Conservation (phyloP, 2,113 vertebrate species). For the Leptobrachium ailaonicum region DNA sequence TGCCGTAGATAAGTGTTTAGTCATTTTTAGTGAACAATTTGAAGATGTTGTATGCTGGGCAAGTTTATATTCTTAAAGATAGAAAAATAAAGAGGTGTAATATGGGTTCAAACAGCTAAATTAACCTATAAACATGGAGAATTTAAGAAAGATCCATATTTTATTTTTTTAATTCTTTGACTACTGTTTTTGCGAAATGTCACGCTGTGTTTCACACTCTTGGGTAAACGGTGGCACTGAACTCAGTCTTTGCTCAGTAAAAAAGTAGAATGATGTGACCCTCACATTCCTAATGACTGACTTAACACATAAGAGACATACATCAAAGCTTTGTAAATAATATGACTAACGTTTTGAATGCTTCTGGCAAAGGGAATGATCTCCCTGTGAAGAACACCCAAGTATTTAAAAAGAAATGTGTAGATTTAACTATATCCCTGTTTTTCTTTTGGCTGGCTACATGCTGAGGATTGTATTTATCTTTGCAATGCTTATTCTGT, state of each 20-base stretch:
- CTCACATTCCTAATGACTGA: slow-evolving; percentile 73
- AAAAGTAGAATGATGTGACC: slow-evolving; percentile 71
- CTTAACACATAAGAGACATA: slow-evolving; percentile 71
- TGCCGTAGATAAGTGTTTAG: no score
- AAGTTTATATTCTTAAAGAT: no score
- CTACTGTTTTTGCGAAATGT: slow-evolving; percentile 33
- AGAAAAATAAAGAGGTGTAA: no score
- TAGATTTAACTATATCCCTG: slow-evolving; percentile 76
- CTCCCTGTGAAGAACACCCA: slow-evolving; percentile 77
- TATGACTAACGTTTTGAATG: slow-evolving; percentile 74
- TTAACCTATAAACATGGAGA: no score
- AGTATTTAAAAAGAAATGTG: slow-evolving; percentile 76
- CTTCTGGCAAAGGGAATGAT: slow-evolving; percentile 63
- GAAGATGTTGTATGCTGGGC: no score
- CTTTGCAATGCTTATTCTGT: slow-evolving; percentile 67
- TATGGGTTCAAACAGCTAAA: no score
- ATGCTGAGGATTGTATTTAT: slow-evolving; percentile 78
- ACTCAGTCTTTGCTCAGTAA: slow-evolving; percentile 64
- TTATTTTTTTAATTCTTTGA: not conserved
- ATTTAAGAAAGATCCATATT: not conserved
- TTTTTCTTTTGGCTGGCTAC: slow-evolving; percentile 71
- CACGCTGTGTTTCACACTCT: slow-evolving; percentile 60
- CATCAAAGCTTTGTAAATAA: slow-evolving; percentile 84
- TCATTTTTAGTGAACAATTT: no score
- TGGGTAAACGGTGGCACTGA: slow-evolving; percentile 62